Evolutionary conservation across 1,140 invertebrate genomes (phyloP), one percentile per base, ranked within the genome.

Genomic region (Laupala kohalensis): DNA sequence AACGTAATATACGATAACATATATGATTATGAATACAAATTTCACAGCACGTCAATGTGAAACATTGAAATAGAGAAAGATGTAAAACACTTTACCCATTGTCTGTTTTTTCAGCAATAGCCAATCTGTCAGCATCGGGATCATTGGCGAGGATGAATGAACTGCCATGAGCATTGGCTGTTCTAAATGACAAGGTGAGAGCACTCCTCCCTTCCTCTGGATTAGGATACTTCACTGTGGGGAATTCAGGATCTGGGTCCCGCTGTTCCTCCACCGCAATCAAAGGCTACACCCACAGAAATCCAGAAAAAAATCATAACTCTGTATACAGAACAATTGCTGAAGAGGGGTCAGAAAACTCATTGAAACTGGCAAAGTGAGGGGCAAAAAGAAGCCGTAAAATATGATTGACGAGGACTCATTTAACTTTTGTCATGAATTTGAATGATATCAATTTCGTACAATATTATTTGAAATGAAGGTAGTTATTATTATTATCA

Each of bases 161-260:
- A 62, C 88, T 89, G 2, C 83, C 82, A 74, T 87, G 85, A 64
- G 83, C 75, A 78, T 95, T 86, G 0, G 97, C 97, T 15, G 92
- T 89, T 79, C 89, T 83, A 75, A 97, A 90, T 25, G 96, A 89
- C 24, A 98, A 83, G 78, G 92, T 86, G 70, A 99, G 79, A 67
- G 95, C 92, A 77, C 91, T 91, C 78, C 93, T 91, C 9, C 93
- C 92, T 83, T 99, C 98, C 81, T 99, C 98, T 2, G 98, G 98
- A 84, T 99, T 99, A 0, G 98, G 98, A 83, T 96, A 98, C 77
- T 88, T 89, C 0, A 99, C 96, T 0, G 96, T 98, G 1, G 96
- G 90, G 83, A 99, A 99, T 74, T 99, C 94, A 0, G 97, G 97
- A 84, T 99, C 89, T 0, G 97, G 93, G 72, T 93, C 83, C 74